Evolutionary conservation across 2,797 vertebrate species (phyloP).

Genomic region (Pangasius sanitwongsei): DNA sequence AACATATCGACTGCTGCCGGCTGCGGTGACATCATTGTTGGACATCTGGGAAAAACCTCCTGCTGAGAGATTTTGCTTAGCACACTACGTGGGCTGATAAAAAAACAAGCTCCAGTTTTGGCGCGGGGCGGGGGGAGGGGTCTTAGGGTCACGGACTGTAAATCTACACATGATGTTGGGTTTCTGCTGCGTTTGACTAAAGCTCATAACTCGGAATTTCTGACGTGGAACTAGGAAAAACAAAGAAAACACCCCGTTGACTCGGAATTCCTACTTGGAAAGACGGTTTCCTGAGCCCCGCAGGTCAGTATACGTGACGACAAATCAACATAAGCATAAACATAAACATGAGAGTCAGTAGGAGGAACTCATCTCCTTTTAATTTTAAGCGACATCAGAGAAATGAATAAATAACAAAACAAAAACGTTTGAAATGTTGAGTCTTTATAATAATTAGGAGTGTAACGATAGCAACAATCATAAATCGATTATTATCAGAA

Average conservation of each 20-base stretch:
- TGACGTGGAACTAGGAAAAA: not conserved
- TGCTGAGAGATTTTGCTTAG: constrained; percentile 5
- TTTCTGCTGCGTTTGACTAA: not conserved
- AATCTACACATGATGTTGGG: not conserved
- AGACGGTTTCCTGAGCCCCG: not conserved
- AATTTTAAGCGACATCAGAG: not conserved
- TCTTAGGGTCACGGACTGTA: not conserved
- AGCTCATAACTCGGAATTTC: not conserved
- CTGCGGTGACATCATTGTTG: constrained; percentile 60
- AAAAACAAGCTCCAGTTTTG: constrained; percentile 6
- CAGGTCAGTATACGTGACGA: not conserved
- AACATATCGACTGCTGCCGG: constrained; percentile 52
- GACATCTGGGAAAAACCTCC: constrained; percentile 59
- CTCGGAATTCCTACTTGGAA: not conserved
- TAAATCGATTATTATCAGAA: too few relatives aligned
- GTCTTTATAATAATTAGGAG: not conserved
- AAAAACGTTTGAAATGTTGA: not conserved
- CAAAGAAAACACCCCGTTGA: not conserved
- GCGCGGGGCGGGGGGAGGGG: not conserved
- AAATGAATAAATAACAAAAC: not conserved
- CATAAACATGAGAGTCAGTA: not conserved
- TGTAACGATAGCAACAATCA: not conserved
- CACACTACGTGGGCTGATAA: not conserved
- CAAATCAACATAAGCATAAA: not conserved
- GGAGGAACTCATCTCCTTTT: not conserved